These are phyloP conservation scores for Aphelinus atriplicis DNA, from an alignment of 1,140 invertebrate genomes.

Conservation along the genomic window DNA sequence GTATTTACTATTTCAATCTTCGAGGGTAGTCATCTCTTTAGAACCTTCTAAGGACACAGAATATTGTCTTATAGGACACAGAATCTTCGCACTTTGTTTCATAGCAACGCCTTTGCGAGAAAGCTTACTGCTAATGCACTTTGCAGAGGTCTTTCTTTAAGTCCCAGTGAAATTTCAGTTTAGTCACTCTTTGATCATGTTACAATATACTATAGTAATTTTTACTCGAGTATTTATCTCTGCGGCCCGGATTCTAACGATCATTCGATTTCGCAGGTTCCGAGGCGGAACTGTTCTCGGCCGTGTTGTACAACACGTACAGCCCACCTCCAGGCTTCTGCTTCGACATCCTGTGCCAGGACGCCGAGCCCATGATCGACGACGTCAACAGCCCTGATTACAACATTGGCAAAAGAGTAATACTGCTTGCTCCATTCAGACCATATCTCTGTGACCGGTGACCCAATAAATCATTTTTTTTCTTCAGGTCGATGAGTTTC, in stretches of 20 bases:
- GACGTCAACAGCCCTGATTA: conserved; percentile 76
- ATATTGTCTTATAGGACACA: too few species aligned
- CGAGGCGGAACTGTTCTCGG: conserved; percentile 74
- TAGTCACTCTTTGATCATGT: too few species aligned
- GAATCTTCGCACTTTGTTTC: too few species aligned
- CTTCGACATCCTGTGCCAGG: conserved; percentile 84
- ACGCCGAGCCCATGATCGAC: conserved; percentile 81
- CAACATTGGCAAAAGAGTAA: conserved; percentile 76
- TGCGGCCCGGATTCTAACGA: background rate
- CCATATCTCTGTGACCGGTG: too few species aligned
- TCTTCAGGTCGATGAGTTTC: conserved; percentile 42
- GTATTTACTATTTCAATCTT: background rate
- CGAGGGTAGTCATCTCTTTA: too few species aligned
- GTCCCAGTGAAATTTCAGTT: too few species aligned
- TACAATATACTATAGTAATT: too few species aligned
- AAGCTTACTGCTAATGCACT: too few species aligned
- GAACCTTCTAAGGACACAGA: background rate
- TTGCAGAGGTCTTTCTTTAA: too few species aligned
- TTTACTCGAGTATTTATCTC: too few species aligned
- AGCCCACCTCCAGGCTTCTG: conserved; percentile 87
- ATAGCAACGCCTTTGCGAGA: too few species aligned
- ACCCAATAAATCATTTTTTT: conserved; percentile 9
- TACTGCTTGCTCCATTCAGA: too few species aligned
- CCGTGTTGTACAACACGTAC: conserved; percentile 81
- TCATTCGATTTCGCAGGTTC: conserved; percentile 60